phyloP scores from a whole-genome alignment of 2,797 vertebrate genomes.

The Cyclopterus lumpus region DNA sequence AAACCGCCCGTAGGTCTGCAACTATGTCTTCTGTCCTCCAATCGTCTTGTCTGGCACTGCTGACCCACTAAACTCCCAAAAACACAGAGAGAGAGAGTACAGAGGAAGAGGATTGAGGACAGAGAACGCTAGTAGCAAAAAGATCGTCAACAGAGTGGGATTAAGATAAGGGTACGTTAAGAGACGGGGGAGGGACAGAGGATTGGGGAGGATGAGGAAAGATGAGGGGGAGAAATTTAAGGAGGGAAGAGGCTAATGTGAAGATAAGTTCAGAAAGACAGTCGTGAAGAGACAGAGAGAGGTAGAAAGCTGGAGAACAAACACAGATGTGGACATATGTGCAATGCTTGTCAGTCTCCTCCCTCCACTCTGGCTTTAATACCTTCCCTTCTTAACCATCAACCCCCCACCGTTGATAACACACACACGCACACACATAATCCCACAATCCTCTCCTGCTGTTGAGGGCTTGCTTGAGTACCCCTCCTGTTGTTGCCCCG shows the following conservation, averaged over 20 bases:
- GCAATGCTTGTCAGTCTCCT: slow-evolving; percentile 58
- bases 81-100: slow-evolving; percentile 30
- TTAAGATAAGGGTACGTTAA: slow-evolving; percentile 58
- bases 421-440: slow-evolving; percentile 57
- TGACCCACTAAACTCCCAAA: slow-evolving; percentile 56
- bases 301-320: slow-evolving; percentile 42
- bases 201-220: slow-evolving; percentile 7
- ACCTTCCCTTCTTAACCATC: slow-evolving; percentile 50
- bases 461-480: slow-evolving; percentile 53
- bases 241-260: slow-evolving; percentile 26
- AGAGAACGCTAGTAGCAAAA: slow-evolving; percentile 42
- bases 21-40: slow-evolving; percentile 65
- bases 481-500: slow-evolving; percentile 54
- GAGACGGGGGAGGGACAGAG: slow-evolving; percentile 19
- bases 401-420: slow-evolving; percentile 29
- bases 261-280: slow-evolving; percentile 39
- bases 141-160: slow-evolving; percentile 50
- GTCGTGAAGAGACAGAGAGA: slow-evolving; percentile 43
- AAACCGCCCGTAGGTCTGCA: slow-evolving; percentile 53
- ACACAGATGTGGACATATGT: slow-evolving; percentile 73
- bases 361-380: slow-evolving; percentile 73
- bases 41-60: slow-evolving; percentile 53
- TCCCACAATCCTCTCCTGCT: slow-evolving; percentile 79
- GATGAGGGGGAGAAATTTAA: slow-evolving; percentile 27
- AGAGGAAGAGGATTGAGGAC: slow-evolving; percentile 13